These are phyloP conservation scores for Aphelinus certus DNA, from an alignment of 1,140 invertebrate genomes.

Conservation along the genomic window DNA sequence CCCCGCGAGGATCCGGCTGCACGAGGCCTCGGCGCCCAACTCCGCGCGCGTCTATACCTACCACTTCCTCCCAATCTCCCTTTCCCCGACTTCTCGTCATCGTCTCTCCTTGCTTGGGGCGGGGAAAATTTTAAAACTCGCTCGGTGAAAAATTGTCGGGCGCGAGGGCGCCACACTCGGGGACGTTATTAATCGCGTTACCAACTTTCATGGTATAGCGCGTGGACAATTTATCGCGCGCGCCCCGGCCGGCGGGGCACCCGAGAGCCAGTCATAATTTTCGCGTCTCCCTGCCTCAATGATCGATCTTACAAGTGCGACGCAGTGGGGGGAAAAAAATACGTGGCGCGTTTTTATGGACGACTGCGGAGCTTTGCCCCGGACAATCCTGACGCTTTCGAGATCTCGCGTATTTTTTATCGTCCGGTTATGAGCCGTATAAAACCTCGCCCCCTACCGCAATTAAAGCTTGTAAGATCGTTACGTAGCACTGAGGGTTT, in stretches of 20 bases:
- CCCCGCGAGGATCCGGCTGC: conserved; percentile 24
- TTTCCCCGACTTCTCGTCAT: conserved; percentile 13
- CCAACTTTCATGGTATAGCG: conserved; percentile 19
- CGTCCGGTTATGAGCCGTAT: neutral
- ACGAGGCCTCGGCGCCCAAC: neutral
- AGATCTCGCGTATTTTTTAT: conserved; percentile 2
- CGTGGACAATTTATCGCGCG: conserved; percentile 27
- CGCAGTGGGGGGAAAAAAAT: conserved; percentile 2
- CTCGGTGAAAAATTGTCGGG: conserved; percentile 22
- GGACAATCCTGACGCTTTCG: neutral
- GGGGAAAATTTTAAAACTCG: conserved; percentile 17
- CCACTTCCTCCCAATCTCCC: conserved; percentile 1
- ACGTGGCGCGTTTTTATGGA: conserved; percentile 19
- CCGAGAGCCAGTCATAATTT: conserved; percentile 18
- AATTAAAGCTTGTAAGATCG: too few relatives aligned
- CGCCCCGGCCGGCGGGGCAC: neutral
- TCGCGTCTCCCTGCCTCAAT: conserved; percentile 31
- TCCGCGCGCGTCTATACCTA: neutral
- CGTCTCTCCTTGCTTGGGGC: conserved; percentile 9
- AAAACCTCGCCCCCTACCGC: too few relatives aligned
- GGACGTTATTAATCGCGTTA: conserved; percentile 34
- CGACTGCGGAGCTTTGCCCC: neutral
- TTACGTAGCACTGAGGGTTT: too few relatives aligned
- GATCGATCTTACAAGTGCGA: conserved; percentile 30
- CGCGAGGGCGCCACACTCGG: neutral